Evolutionary conservation across 2,888 invertebrate genomes (phyloP), one percentile per base, ranked within the genome.

Genomic region (Yponomeuta sedellus): DNA sequence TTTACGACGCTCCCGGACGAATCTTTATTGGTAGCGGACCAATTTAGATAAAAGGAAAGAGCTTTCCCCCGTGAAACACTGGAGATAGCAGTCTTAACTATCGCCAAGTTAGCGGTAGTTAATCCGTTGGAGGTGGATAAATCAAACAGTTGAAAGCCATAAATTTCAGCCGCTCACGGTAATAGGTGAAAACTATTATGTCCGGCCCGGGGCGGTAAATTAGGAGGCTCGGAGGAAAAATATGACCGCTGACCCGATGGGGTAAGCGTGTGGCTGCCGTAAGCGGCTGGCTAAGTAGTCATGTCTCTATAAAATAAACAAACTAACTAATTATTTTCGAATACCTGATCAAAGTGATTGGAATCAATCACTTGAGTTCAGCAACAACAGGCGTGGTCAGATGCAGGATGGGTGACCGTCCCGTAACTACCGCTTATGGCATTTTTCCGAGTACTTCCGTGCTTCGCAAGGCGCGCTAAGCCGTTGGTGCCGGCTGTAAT

Each of bases 11-110:
- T 82, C 83, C 86, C 85, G 87, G 85, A 80, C 83, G 88, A 81
- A 89, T 91, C 90, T 91, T 91, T 90, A 91, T 91, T 90, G 90
- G 89, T 87, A 86, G 85, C 86, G 82, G 84, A 90, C 91, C 90
- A 91, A 91, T 91, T 91, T 91, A 91, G 91, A 91, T 91, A 91
- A 91, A 91, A 91, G 91, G 89, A 88, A 88, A 88, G 89, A 87
- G 88, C 88, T 88, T 87, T 86, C 81, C 81, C n/a, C 84, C 83
- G 87, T 86, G 88, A 84, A 88, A 89, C 86, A 88, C 88, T 86
- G 87, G 82, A 88, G 90, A 90, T 89, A 88, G 87, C 81, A 85
- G 87, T 87, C 90, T 90, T 91, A 91, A 91, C 91, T 91, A 91
- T 91, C 87, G 88, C 86, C 88, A 89, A 91, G 86, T 91, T 91